These are phyloP conservation scores for Coreius guichenoti DNA, from an alignment of 2,797 vertebrate genomes.

Conservation along the genomic window DNA sequence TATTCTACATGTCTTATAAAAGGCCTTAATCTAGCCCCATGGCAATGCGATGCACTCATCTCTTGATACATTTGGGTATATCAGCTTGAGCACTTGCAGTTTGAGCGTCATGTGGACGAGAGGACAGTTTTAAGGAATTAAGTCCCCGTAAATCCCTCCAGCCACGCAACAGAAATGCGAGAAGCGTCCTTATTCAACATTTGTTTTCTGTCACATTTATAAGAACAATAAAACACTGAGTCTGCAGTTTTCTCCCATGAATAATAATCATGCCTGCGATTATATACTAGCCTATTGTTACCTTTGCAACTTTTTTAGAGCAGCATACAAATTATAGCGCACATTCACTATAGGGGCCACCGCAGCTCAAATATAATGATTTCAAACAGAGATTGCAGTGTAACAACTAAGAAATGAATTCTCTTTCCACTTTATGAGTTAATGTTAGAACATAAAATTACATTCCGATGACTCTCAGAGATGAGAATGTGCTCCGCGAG, in stretches of 20 bases:
- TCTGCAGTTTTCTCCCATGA: slow-evolving; percentile 34
- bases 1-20: slow-evolving; percentile 49
- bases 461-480: slow-evolving; percentile 79
- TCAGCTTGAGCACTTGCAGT: slow-evolving; percentile 65
- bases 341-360: slow-evolving; percentile 10
- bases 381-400: not conserved
- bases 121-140: slow-evolving; percentile 79
- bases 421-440: slow-evolving; percentile 28
- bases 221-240: slow-evolving; percentile 34
- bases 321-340: not conserved
- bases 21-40: slow-evolving; percentile 58
- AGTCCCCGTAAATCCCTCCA: slow-evolving; percentile 74
- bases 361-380: not conserved
- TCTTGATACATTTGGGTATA: slow-evolving; percentile 49
- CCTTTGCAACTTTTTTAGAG: slow-evolving; percentile 35
- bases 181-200: slow-evolving; percentile 62
- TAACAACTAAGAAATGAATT: not conserved
- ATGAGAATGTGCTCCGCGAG: slow-evolving; percentile 89
- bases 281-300: slow-evolving; percentile 31
- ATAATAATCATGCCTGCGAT: slow-evolving; percentile 48
- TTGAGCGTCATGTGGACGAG: slow-evolving; percentile 70
- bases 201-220: slow-evolving; percentile 40
- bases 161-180: slow-evolving; percentile 73
- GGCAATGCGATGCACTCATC: slow-evolving; percentile 62
- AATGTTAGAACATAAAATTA: slow-evolving; percentile 67